Conservation (phyloP, 2,888 invertebrate genomes). For the Cephus pygmeus region DNA sequence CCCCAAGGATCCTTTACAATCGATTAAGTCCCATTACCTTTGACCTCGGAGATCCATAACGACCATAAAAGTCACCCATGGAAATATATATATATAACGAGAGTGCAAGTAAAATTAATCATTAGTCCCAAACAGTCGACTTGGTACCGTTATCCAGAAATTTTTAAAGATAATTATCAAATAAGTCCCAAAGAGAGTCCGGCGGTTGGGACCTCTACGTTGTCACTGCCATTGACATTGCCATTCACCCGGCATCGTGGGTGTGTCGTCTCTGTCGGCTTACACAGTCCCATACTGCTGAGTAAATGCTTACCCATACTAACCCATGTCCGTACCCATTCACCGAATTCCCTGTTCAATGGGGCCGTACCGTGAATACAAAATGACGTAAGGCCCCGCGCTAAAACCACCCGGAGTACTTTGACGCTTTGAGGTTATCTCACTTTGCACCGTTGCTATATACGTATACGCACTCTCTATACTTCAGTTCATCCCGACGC, state of each 20-base stretch:
- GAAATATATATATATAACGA: conserved; percentile 17
- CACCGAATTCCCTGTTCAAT: conserved; percentile 58
- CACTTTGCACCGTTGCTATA: background rate
- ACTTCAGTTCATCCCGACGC: background rate
- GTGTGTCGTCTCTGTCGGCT: conserved; percentile 32
- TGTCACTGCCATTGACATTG: conserved; percentile 26
- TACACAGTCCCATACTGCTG: conserved; percentile 7
- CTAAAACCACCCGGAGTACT: conserved; percentile 15
- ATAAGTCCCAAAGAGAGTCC: background rate
- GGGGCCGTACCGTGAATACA: conserved; percentile 51
- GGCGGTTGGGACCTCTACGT: background rate
- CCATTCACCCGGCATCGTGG: conserved; percentile 33
- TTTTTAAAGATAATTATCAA: background rate
- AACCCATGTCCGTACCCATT: conserved; percentile 44
- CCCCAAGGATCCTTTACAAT: background rate
- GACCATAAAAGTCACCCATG: background rate
- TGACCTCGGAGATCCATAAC: background rate
- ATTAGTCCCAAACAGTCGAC: conserved; percentile 7
- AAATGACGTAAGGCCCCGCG: conserved; percentile 45
- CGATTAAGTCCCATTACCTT: background rate
- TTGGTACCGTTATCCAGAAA: background rate
- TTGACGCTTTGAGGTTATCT: background rate
- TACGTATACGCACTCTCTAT: background rate
- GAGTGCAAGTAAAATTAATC: conserved; percentile 49
- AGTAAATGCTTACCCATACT: conserved; percentile 20